These are phyloP conservation scores for Podarcis siculus DNA, from an alignment of 2,797 vertebrate genomes.

Conservation along the genomic window DNA sequence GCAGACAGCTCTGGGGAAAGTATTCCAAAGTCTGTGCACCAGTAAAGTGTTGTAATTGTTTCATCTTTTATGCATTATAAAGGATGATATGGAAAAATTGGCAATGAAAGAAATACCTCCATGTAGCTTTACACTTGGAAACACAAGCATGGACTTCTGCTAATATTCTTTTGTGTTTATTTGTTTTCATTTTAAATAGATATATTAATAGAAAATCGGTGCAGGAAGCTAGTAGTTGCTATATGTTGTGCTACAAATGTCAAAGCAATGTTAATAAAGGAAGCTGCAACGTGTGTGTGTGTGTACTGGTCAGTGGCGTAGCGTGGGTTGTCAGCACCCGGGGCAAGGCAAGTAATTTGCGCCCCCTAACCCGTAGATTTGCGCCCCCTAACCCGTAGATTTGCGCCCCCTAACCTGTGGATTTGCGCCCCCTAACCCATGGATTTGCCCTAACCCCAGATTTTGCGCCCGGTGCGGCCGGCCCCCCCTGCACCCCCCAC, in stretches of 20 bases:
- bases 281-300: not conserved
- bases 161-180: not conserved
- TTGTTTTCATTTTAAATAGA: not conserved
- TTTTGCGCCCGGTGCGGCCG: no score
- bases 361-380: no score
- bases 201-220: not conserved
- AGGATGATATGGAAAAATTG: not conserved
- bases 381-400: no score
- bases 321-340: no score
- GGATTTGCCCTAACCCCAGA: no score
- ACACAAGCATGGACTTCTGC: not conserved
- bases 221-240: not conserved
- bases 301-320: no score
- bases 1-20: not conserved
- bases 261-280: not conserved
- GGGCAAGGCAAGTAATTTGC: no score
- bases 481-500: no score
- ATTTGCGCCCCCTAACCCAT: no score
- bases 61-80: not conserved
- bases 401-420: no score
- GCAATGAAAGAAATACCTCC: not conserved
- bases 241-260: not conserved
- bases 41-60: not conserved
- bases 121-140: not conserved
- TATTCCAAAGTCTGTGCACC: not conserved